Evolutionary conservation across 2,888 invertebrate species (phyloP).

Genomic region (Sphaeridia pumilis): DNA sequence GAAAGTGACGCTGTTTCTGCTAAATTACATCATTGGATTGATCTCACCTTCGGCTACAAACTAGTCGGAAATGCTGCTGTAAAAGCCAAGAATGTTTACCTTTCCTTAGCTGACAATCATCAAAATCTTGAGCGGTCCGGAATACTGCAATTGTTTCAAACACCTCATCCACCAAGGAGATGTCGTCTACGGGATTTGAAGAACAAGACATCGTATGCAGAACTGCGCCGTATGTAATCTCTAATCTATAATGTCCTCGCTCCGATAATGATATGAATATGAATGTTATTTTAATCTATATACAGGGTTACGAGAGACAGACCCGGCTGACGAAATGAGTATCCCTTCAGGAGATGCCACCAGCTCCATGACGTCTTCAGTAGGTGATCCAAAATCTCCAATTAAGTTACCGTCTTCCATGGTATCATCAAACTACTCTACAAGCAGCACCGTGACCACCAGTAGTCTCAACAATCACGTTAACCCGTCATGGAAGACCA

Average conservation of each 20-base stretch:
- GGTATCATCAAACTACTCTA: conserved; percentile 1
- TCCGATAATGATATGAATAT: too few species aligned
- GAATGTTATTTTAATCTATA: neutral
- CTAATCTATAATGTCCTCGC: too few species aligned
- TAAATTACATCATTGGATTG: conserved; percentile 92
- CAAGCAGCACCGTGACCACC: conserved; percentile 19
- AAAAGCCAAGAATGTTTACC: conserved; percentile 89
- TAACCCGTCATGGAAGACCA: conserved; percentile 37
- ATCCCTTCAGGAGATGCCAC: neutral
- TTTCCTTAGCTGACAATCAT: conserved; percentile 85
- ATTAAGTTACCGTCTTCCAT: conserved; percentile 6
- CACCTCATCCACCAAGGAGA: conserved; percentile 71
- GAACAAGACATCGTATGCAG: conserved; percentile 30
- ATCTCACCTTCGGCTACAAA: conserved; percentile 90
- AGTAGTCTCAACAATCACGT: too few species aligned
- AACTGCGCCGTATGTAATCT: conserved; percentile 34
- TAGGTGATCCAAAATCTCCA: neutral
- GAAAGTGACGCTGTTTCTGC: conserved; percentile 87
- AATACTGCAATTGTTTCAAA: conserved; percentile 75
- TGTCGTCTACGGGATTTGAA: conserved; percentile 28
- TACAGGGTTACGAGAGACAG: conserved; percentile 27
- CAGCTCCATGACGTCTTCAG: neutral
- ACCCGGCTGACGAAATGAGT: conserved; percentile 15
- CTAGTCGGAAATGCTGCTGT: conserved; percentile 81
- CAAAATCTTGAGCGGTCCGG: conserved; percentile 65